A percentile compares a stretch with the other conserved stretches of the same genome.
phyloP scores from a whole-genome alignment of 2,888 invertebrate genomes.

The Alentia gelatinosa region DNA sequence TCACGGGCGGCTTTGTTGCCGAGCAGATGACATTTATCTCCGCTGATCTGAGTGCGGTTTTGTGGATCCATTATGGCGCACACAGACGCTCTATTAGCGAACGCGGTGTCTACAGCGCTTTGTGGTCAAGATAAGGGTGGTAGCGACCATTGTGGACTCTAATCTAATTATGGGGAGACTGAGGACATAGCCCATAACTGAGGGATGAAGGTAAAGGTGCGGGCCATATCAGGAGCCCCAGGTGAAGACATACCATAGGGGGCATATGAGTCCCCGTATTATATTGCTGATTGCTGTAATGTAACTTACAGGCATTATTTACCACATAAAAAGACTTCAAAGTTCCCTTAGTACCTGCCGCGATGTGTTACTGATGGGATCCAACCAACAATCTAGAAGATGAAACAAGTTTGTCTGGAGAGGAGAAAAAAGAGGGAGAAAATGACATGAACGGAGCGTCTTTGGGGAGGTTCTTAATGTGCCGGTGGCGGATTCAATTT shows the following conservation, averaged over 20 bases:
- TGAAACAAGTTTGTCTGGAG: not conserved
- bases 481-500: not conserved
- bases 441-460: not conserved
- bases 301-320: slow-evolving; percentile 3
- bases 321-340: not conserved
- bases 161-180: slow-evolving; percentile 16
- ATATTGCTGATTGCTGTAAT: slow-evolving; percentile 14
- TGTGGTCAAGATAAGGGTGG: not conserved
- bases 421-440: not conserved
- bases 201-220: not conserved
- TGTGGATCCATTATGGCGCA: not conserved
- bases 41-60: not conserved
- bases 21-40: slow-evolving; percentile 10
- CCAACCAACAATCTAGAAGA: not conserved
- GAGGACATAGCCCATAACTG: not conserved
- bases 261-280: not conserved
- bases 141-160: not conserved
- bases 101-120: not conserved
- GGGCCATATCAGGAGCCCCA: not conserved
- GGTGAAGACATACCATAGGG: not conserved
- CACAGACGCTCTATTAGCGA: not conserved
- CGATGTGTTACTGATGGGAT: not conserved
- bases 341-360: not conserved
- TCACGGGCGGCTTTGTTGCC: too few species aligned
- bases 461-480: not conserved